These are phyloP conservation scores for Hydrotaea diabolus DNA, from an alignment of 2,888 invertebrate species.

Conservation along the genomic window DNA sequence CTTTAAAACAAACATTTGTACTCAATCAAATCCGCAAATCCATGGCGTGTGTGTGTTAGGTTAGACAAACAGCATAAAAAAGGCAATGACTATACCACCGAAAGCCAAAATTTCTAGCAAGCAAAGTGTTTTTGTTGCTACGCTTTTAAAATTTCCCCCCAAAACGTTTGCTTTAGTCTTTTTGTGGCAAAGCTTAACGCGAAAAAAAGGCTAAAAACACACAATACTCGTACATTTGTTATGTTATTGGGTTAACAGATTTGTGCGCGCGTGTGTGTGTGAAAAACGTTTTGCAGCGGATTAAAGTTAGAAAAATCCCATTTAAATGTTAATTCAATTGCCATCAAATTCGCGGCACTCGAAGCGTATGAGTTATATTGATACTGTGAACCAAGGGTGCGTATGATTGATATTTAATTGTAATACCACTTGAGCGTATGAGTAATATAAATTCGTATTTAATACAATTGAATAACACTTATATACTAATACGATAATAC, in stretches of 20 bases:
- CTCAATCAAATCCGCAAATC: not conserved
- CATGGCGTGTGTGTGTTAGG: no score
- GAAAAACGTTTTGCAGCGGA: not conserved
- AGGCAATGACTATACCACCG: not conserved
- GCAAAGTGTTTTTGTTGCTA: not conserved
- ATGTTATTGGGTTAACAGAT: not conserved
- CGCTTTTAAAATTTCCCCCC: not conserved
- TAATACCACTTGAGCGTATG: not conserved
- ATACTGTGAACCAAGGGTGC: not conserved
- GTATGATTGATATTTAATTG: constrained; percentile 1
- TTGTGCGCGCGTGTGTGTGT: not conserved
- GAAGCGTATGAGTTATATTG: not conserved
- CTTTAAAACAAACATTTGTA: not conserved
- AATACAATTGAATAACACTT: not conserved
- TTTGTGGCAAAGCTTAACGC: not conserved
- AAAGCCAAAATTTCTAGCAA: not conserved
- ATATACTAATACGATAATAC: not conserved
- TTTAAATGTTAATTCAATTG: constrained; percentile 3
- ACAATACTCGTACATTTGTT: not conserved
- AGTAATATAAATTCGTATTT: not conserved
- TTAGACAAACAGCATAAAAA: not conserved
- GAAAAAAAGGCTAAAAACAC: not conserved
- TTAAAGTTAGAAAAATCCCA: not conserved
- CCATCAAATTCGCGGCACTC: not conserved
- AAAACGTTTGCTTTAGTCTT: not conserved